Conservation (phyloP, 2,888 invertebrate species). For the Ennomos erosarius region DNA sequence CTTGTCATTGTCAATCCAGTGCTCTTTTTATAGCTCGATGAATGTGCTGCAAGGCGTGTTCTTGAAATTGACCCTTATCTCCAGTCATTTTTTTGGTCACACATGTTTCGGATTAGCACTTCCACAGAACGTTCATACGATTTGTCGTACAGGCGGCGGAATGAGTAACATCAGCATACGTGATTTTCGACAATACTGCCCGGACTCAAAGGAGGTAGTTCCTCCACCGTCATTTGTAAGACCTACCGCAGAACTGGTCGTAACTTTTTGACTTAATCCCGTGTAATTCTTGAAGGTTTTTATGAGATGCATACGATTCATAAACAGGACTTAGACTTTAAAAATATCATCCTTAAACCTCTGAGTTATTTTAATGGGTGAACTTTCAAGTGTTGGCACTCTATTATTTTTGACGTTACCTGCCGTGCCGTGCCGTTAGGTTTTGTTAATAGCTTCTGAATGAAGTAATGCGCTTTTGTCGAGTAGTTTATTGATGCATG, state of each 20-base stretch:
- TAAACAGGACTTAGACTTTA: constrained; percentile 55
- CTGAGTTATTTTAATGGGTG: constrained; percentile 36
- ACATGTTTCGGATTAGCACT: constrained; percentile 83
- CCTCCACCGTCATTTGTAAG: constrained; percentile 51
- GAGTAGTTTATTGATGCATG: constrained; percentile 30
- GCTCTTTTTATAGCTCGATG: constrained; percentile 76
- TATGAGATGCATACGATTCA: constrained; percentile 67
- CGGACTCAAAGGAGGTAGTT: constrained; percentile 42
- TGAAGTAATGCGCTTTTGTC: constrained; percentile 29
- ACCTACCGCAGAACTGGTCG: constrained; percentile 79
- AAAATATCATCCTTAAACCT: constrained; percentile 52
- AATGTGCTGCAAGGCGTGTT: constrained; percentile 71
- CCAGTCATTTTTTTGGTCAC: constrained; percentile 74
- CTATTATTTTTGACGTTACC: constrained; percentile 36
- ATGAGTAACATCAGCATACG: constrained; percentile 36
- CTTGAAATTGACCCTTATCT: constrained; percentile 82
- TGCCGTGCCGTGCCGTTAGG: constrained; percentile 18
- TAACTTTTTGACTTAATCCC: constrained; percentile 73
- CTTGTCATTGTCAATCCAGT: constrained; percentile 82
- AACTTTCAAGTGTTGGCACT: constrained; percentile 36
- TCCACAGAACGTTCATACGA: constrained; percentile 74
- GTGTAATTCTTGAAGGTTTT: constrained; percentile 72
- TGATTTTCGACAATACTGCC: constrained; percentile 45
- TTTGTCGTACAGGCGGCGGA: constrained; percentile 53
- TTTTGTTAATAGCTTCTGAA: constrained; percentile 28